phyloP scores from a whole-genome alignment of 2,113 vertebrate genomes.

The Oncorhynchus gorbuscha region DNA sequence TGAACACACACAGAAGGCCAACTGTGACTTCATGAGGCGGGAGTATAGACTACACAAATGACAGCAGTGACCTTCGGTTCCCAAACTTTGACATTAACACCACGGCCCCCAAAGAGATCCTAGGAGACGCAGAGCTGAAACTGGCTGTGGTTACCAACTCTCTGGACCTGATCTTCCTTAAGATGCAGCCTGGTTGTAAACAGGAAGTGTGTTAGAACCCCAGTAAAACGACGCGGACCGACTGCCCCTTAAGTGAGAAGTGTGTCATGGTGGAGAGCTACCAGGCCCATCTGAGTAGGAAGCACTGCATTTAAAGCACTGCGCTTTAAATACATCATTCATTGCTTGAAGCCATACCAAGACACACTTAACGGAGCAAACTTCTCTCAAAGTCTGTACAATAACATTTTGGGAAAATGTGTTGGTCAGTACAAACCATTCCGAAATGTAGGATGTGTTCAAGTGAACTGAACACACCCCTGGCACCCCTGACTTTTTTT shows the following conservation, averaged over 20 bases:
- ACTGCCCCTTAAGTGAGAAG: conserved; percentile 88
- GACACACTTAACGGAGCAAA: too few species aligned
- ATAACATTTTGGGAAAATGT: too few species aligned
- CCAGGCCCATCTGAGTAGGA: conserved; percentile 85
- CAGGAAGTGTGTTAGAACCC: conserved; percentile 57
- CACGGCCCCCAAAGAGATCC: conserved; percentile 80
- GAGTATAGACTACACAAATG: conserved; percentile 82
- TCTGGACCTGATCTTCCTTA: conserved; percentile 83
- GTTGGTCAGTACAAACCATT: too few species aligned
- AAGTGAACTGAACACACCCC: too few species aligned
- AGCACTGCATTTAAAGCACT: conserved; percentile 85
- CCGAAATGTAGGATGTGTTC: too few species aligned
- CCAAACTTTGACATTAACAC: conserved; percentile 90
- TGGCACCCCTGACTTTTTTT: too few species aligned
- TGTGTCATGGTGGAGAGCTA: conserved; percentile 77
- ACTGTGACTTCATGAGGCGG: conserved; percentile 83
- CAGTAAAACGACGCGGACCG: conserved; percentile 45
- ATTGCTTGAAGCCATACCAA: too few species aligned
- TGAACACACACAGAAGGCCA: conserved; percentile 83
- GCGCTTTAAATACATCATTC: conserved; percentile 29
- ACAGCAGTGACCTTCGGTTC: conserved; percentile 80
- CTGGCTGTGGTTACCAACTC: conserved; percentile 84
- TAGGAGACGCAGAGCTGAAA: conserved; percentile 87
- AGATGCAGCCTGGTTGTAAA: conserved; percentile 76
- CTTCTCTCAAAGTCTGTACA: too few species aligned